Evolutionary conservation across 1,140 invertebrate genomes (phyloP).

Genomic region (Amphibalanus amphitrite): DNA sequence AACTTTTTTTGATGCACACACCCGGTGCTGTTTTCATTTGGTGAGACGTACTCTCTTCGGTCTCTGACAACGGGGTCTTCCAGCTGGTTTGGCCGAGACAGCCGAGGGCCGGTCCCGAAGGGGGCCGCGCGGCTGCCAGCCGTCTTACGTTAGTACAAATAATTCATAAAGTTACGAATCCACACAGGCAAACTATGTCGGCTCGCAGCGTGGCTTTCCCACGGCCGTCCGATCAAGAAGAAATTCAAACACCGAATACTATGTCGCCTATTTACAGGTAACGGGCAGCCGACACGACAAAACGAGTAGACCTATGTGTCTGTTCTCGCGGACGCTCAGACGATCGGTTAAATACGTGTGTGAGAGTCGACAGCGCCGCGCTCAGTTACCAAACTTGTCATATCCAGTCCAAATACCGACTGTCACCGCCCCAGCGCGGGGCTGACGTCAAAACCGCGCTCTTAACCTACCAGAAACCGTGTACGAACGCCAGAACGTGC

Average conservation of each 20-base stretch:
- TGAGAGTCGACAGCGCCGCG: too few species aligned
- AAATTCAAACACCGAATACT: background rate
- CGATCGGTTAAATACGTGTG: too few species aligned
- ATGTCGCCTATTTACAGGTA: background rate
- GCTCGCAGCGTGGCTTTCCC: background rate
- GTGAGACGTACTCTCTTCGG: background rate
- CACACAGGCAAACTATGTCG: background rate
- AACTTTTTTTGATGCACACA: background rate
- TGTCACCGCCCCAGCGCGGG: background rate
- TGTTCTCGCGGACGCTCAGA: too few species aligned
- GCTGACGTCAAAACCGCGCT: too few species aligned
- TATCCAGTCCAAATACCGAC: too few species aligned
- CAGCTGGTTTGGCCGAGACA: too few species aligned
- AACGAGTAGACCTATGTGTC: too few species aligned
- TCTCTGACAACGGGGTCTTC: too few species aligned
- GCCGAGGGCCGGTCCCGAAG: too few species aligned
- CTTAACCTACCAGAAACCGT: background rate
- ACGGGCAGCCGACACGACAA: too few species aligned
- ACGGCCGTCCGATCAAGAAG: background rate
- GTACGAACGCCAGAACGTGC: background rate
- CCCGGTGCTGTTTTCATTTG: background rate
- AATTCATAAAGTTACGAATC: background rate
- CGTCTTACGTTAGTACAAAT: slow-evolving; percentile 1
- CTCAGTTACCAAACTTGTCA: too few species aligned
- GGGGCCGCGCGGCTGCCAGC: too few species aligned